phyloP scores from a whole-genome alignment of 2,888 invertebrate species.

The Drosophila meridionalis region DNA sequence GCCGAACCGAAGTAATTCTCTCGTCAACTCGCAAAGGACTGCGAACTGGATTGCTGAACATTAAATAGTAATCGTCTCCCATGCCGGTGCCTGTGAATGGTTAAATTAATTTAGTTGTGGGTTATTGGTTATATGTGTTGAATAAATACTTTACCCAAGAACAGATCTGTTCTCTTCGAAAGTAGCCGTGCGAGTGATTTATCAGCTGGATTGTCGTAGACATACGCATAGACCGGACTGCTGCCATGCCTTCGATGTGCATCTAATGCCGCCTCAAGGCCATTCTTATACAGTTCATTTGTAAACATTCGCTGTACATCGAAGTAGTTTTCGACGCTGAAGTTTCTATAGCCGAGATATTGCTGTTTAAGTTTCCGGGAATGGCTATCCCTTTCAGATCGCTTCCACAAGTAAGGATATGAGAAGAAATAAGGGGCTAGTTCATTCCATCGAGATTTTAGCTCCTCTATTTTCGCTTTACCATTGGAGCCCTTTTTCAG shows the following conservation, averaged over 20 bases:
- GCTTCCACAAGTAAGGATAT: neutral
- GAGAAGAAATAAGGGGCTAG: constrained; percentile 8
- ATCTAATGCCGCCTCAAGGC: constrained; percentile 5
- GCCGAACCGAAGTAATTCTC: constrained; percentile 55
- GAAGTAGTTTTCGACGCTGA: constrained; percentile 11
- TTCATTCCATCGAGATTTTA: constrained; percentile 1
- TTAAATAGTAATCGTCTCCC: constrained; percentile 74
- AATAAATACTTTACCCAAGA: constrained; percentile 86
- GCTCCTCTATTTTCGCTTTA: neutral
- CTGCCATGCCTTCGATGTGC: neutral
- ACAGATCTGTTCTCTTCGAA: constrained; percentile 84
- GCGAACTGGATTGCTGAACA: constrained; percentile 48
- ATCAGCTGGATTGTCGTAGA: constrained; percentile 8
- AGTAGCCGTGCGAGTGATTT: neutral
- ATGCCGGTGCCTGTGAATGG: constrained; percentile 71
- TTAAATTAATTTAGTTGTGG: neutral
- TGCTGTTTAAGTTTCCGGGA: neutral
- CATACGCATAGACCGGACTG: constrained; percentile 9
- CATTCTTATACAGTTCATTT: constrained; percentile 2
- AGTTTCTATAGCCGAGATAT: constrained; percentile 1
- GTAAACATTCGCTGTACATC: constrained; percentile 13
- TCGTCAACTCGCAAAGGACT: constrained; percentile 46
- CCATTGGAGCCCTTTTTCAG: constrained; percentile 1
- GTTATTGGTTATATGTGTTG: neutral
- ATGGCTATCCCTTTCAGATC: neutral